phyloP scores from a whole-genome alignment of 2,113 vertebrate genomes.

The Aegithalos caudatus region DNA sequence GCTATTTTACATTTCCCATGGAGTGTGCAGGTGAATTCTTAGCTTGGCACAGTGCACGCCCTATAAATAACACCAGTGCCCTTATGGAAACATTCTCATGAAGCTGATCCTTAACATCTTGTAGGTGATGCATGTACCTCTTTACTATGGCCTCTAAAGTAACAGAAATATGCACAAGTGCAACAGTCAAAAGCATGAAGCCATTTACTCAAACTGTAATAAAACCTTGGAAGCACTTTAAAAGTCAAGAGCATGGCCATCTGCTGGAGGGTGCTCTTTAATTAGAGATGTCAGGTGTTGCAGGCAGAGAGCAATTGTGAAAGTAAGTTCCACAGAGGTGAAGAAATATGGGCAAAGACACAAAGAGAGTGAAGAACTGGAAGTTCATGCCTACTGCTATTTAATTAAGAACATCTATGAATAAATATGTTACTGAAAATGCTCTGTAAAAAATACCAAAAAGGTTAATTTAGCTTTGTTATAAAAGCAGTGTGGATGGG shows the following conservation, averaged over 20 bases:
- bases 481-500: background rate
- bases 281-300: accelerated
- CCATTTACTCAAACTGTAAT: background rate
- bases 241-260: background rate
- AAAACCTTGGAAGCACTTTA: background rate
- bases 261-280: background rate
- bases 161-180: background rate
- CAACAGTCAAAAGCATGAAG: background rate
- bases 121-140: background rate
- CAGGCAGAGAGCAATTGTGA: background rate
- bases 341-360: background rate
- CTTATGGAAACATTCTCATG: background rate
- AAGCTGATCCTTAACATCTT: background rate
- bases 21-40: background rate
- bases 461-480: background rate
- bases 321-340: background rate
- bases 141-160: background rate
- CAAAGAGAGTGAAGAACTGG: background rate
- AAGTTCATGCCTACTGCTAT: background rate
- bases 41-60: accelerated
- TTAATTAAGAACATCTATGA: background rate
- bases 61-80: background rate
- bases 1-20: background rate
- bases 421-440: background rate
- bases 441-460: background rate